These are phyloP conservation scores for Pachypanchax playfairii DNA, from an alignment of 2,113 vertebrate genomes.

Conservation along the genomic window DNA sequence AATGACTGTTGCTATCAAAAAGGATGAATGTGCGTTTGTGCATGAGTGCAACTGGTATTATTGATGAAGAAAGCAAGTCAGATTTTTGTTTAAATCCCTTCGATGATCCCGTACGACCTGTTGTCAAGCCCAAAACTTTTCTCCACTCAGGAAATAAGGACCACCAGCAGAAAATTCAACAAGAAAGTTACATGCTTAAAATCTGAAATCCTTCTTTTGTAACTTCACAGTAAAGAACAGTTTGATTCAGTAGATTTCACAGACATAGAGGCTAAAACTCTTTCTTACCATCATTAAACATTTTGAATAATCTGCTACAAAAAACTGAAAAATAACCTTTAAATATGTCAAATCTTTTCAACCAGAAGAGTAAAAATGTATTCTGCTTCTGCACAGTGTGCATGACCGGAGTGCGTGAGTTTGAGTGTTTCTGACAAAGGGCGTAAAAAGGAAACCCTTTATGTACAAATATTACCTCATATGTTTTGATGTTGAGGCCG, in stretches of 20 bases:
- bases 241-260: slow-evolving; percentile 78
- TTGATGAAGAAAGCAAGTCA: slow-evolving; percentile 33
- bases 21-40: slow-evolving; percentile 72
- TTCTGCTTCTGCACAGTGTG: slow-evolving; percentile 69
- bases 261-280: too few relatives aligned
- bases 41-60: slow-evolving; percentile 38
- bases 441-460: slow-evolving; percentile 83
- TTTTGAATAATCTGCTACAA: slow-evolving; percentile 22
- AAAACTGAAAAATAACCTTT: slow-evolving; percentile 52
- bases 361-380: slow-evolving; percentile 35
- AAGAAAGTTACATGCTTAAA: too few relatives aligned
- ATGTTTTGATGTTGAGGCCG: slow-evolving; percentile 88
- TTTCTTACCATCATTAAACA: slow-evolving; percentile 22
- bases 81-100: slow-evolving; percentile 12
- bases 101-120: slow-evolving; percentile 9
- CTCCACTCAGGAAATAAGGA: slow-evolving; percentile 68
- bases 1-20: slow-evolving; percentile 75
- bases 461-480: slow-evolving; percentile 99
- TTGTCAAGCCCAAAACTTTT: slow-evolving; percentile 38
- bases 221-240: slow-evolving; percentile 72
- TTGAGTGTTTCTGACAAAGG: slow-evolving; percentile 78
- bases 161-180: slow-evolving; percentile 59
- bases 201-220: too few relatives aligned
- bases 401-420: slow-evolving; percentile 65
- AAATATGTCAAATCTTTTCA: slow-evolving; percentile 21